These are phyloP conservation scores for Eupithecia tripunctaria DNA, from an alignment of 2,888 invertebrate species.

Conservation along the genomic window DNA sequence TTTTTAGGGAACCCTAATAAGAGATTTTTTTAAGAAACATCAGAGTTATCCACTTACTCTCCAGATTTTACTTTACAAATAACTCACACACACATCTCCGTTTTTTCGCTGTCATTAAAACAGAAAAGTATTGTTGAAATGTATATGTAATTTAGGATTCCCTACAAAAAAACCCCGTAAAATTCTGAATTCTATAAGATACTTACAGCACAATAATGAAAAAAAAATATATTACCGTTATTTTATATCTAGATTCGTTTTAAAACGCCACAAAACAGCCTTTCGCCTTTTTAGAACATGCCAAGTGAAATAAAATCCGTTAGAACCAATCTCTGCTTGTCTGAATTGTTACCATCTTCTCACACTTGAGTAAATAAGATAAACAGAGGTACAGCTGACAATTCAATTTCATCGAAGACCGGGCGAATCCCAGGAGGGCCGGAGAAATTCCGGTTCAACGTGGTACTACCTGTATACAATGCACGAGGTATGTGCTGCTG, in stretches of 20 bases:
- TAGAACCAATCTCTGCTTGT: conserved; percentile 19
- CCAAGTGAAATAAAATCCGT: conserved; percentile 6
- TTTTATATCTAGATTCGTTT: background rate
- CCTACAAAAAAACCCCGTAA: no score
- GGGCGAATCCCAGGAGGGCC: conserved; percentile 39
- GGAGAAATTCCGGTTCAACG: conserved; percentile 15
- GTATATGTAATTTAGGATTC: no score
- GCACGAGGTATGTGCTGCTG: background rate
- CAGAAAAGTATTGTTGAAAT: no score
- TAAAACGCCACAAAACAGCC: background rate
- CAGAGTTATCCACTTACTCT: no score
- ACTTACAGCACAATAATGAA: no score
- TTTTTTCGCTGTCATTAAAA: no score
- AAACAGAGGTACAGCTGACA: conserved; percentile 50
- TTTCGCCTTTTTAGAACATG: background rate
- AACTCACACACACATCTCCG: no score
- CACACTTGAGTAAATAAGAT: conserved; percentile 46
- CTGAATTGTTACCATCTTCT: conserved; percentile 30
- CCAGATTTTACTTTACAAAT: no score
- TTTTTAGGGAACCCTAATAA: no score
- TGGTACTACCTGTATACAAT: background rate
- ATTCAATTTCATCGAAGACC: conserved; percentile 57
- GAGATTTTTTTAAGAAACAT: no score
- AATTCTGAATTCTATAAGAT: no score
- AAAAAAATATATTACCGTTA: background rate